Percentiles rank a stretch among this genome's conserved stretches.
Conservation (phyloP, 2,888 invertebrate species). For the Ochropleura leucogaster region DNA sequence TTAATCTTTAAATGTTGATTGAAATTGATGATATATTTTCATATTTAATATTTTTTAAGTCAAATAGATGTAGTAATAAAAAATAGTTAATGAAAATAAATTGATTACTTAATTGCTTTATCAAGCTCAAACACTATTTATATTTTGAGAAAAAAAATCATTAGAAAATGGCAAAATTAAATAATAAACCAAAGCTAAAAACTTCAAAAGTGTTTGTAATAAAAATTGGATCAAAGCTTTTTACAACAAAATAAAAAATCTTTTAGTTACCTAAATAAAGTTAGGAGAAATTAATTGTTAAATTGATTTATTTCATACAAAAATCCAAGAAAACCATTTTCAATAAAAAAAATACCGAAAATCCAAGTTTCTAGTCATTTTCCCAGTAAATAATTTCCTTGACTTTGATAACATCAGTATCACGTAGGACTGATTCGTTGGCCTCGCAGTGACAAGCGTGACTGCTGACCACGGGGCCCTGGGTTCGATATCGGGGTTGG, state of each 20-base stretch:
- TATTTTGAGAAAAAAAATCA: not conserved
- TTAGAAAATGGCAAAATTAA: not conserved
- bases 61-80: not conserved
- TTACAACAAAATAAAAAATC: no score
- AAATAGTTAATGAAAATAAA: constrained; percentile 9
- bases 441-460: no score
- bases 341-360: no score
- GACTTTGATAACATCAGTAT: no score
- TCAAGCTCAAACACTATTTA: not conserved
- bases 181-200: not conserved
- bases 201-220: not conserved
- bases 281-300: not conserved
- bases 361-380: no score
- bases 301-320: not conserved
- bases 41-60: not conserved
- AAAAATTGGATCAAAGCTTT: not conserved
- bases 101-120: not conserved
- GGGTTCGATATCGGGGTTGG: no score
- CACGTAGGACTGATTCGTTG: no score
- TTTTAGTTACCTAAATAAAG: no score
- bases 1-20: not conserved
- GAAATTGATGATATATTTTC: constrained; percentile 1
- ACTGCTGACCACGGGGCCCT: no score
- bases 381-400: no score
- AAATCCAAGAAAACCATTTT: no score